Base-by-base conservation (phyloP, 2,888 invertebrate species). In the Drosophila subsilvestris region DNA sequence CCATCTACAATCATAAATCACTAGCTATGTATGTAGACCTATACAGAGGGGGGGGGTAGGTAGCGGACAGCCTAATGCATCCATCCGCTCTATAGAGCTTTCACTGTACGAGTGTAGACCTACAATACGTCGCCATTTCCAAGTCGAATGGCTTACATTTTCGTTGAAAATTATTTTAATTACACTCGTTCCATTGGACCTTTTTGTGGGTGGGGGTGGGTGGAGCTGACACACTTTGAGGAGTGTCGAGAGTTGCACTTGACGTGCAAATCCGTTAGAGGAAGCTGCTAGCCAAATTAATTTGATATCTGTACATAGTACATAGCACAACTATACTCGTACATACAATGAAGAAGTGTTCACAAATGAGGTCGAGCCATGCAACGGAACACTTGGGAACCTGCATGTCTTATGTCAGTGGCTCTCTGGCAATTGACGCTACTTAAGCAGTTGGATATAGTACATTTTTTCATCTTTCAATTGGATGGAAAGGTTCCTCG, bases 381-480 rank as follows among this genome's bases (percentile, higher is more conserved):
- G 14, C 42, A 8, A 25, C 9, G 25, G 14, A 18, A 22, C 1
- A 45, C 8, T 22, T 32, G 47, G 37, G 37, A 37, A 37, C 37
- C 9, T 37, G 44, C 56, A 54, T n/a, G n/a, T 56, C 25, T 42
- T 27, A 27, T 27, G 9, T 8, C 27, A 32, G 32, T 32, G 4
- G 12, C 32, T 37, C 42, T 25, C 62, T 7, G 4, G 2, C 56
- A 66, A 66, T 66, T 66, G 48, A 55, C 65, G 54, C 37, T 47
- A 65, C 54, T 54, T 65, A 37, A 17, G 45, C 65, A 14, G 47
- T 18, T 29, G 17, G 48, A 14, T 43, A 18, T 37, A 37, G 37
- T 37, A 37, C n/a, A 37, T n/a, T 3, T 43, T 37, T 49, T 66
- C 67, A 48, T 48, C 55, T 55, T n/a, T 65, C 66, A 56, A 47